phyloP scores from a whole-genome alignment of 2,797 vertebrate genomes.

The Chaetophractus vellerosus region DNA sequence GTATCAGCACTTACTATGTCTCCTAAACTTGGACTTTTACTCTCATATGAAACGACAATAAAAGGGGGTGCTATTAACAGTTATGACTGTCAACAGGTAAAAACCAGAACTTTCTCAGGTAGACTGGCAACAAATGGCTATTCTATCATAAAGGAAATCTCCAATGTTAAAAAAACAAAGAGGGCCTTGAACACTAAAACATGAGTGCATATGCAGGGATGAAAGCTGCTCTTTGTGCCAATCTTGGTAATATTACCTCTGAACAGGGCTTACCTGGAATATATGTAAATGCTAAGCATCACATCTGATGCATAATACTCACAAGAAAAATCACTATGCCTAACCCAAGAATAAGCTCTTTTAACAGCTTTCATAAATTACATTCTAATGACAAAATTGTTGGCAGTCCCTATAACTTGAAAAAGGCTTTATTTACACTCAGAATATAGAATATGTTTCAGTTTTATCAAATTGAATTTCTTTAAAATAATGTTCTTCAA shows the following conservation, averaged over 20 bases:
- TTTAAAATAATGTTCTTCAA: background rate
- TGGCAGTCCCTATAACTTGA: background rate
- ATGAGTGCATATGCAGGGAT: background rate
- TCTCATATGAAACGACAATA: background rate
- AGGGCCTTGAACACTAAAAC: background rate
- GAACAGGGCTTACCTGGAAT: background rate
- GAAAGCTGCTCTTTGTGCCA: background rate
- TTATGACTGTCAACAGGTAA: background rate
- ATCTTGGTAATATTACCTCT: background rate
- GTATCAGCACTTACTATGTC: background rate
- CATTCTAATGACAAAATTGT: background rate
- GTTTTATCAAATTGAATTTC: constrained; percentile 41
- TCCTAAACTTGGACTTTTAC: background rate
- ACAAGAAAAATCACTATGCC: background rate
- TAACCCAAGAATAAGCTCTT: background rate
- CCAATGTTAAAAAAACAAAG: background rate
- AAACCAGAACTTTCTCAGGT: background rate
- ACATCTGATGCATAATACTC: background rate
- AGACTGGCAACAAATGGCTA: background rate
- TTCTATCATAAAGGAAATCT: background rate
- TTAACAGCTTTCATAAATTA: background rate
- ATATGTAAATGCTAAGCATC: background rate
- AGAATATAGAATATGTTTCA: constrained; percentile 6
- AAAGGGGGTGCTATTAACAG: background rate
- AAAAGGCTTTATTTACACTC: constrained; percentile 41